A percentile compares a stretch with the other conserved stretches of the same genome.
phyloP scores from a whole-genome alignment of 2,888 invertebrate species.

The Nephrocerus scutellatus region DNA sequence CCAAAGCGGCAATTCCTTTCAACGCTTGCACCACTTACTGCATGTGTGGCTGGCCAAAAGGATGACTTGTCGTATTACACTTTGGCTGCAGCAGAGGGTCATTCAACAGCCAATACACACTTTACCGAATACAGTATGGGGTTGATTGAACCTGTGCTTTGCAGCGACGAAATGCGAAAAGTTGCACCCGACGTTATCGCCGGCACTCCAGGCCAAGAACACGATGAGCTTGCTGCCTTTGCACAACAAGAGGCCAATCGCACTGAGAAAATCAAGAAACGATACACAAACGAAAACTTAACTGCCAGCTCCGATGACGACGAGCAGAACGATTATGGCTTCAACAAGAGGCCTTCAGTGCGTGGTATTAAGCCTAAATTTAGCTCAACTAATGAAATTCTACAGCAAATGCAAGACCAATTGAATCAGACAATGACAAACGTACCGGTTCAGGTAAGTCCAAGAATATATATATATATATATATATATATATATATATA shows the following conservation, averaged over 20 bases:
- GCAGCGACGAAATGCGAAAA: constrained; percentile 51
- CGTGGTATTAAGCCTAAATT: constrained; percentile 83
- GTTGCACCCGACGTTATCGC: constrained; percentile 73
- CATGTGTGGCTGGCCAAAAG: constrained; percentile 62
- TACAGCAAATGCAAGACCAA: constrained; percentile 74
- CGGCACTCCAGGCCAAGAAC: constrained; percentile 54
- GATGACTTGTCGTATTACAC: constrained; percentile 57
- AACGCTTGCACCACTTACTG: constrained; percentile 68
- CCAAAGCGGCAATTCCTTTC: constrained; percentile 71
- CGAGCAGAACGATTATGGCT: constrained; percentile 84
- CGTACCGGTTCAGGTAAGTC: constrained; percentile 25
- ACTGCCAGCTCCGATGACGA: constrained; percentile 54
- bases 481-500: not conserved
- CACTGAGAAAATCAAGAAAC: constrained; percentile 73
- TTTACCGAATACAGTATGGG: constrained; percentile 64
- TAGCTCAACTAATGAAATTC: constrained; percentile 70
- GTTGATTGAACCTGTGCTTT: constrained; percentile 53
- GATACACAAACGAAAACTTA: constrained; percentile 54
- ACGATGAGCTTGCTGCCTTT: constrained; percentile 75
- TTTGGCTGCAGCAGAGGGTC: constrained; percentile 54
- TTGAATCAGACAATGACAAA: constrained; percentile 44
- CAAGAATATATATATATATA: not conserved
- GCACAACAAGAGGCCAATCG: constrained; percentile 77
- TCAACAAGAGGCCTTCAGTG: constrained; percentile 81
- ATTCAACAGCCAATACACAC: constrained; percentile 55